Evolutionary conservation across 2,113 vertebrate species (phyloP).

Genomic region (Paradoxurus hermaphroditus): DNA sequence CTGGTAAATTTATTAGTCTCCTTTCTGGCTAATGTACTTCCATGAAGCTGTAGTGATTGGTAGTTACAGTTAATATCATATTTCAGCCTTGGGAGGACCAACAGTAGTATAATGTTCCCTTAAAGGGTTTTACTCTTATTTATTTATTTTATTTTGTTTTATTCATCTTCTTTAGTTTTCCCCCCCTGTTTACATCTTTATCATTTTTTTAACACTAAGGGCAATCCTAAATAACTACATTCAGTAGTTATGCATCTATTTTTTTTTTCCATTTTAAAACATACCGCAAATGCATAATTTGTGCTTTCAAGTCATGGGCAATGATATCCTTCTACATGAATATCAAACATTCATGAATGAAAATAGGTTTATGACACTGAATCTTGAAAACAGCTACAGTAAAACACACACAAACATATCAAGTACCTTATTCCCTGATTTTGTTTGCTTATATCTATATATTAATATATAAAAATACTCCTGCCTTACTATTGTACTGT

Average conservation of each 20-base stretch:
- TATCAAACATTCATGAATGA: not conserved
- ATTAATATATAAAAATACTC: not conserved
- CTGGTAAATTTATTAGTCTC: conserved; percentile 44
- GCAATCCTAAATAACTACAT: not conserved
- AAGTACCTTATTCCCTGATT: not conserved
- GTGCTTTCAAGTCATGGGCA: not conserved
- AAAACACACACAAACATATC: not conserved
- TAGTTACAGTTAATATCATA: conserved; percentile 40
- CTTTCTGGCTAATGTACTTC: conserved; percentile 51
- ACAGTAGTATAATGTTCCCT: not conserved
- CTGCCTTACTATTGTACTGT: not conserved
- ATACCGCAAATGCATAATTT: not conserved
- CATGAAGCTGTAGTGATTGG: conserved; percentile 23
- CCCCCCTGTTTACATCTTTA: not conserved
- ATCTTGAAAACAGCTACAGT: not conserved
- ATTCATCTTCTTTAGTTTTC: conserved; percentile 33
- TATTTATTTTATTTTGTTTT: not conserved
- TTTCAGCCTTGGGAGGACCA: conserved; percentile 26
- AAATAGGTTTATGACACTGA: not conserved
- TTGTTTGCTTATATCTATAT: not conserved
- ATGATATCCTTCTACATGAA: not conserved
- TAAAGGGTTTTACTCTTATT: conserved; percentile 21
- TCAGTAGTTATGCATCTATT: not conserved
- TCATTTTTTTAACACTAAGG: not conserved
- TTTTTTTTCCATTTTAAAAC: not conserved